Conservation (phyloP, 2,888 invertebrate species). For the Tryphoninae sp. region DNA sequence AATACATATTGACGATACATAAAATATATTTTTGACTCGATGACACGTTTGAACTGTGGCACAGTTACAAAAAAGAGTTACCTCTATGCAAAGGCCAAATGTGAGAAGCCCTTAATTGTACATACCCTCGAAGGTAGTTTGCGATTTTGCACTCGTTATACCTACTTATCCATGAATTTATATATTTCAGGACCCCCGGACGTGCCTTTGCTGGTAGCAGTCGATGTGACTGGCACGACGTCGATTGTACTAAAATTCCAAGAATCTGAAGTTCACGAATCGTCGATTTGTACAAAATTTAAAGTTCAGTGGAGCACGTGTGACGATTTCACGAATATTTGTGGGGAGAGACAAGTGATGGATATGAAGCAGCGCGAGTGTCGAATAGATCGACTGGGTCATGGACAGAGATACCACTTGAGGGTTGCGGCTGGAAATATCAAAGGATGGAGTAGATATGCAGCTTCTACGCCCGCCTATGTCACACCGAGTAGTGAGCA, state of each 20-base stretch:
- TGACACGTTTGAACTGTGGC: too few relatives aligned
- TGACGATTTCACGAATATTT: constrained; percentile 91
- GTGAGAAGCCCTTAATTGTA: too few relatives aligned
- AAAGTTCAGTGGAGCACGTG: constrained; percentile 98
- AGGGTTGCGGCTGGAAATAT: constrained; percentile 96
- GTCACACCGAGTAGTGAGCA: constrained; percentile 95
- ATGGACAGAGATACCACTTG: constrained; percentile 94
- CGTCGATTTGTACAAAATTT: constrained; percentile 94
- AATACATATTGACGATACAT: too few relatives aligned
- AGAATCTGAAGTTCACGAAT: constrained; percentile 87
- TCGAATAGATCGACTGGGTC: constrained; percentile 88
- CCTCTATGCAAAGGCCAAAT: too few relatives aligned
- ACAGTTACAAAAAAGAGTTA: too few relatives aligned
- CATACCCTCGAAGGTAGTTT: neutral
- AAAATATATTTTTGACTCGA: too few relatives aligned
- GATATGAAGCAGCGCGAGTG: constrained; percentile 86
- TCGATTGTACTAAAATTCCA: constrained; percentile 87
- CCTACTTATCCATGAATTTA: neutral
- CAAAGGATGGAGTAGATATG: constrained; percentile 92
- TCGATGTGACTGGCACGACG: constrained; percentile 87
- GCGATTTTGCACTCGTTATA: constrained; percentile 4
- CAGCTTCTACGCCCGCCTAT: constrained; percentile 90
- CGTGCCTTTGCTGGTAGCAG: constrained; percentile 89
- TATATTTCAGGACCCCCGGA: constrained; percentile 86
- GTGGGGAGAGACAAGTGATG: constrained; percentile 89